These are phyloP conservation scores for Rhyacophila brunnea DNA, from an alignment of 1,140 invertebrate genomes.

Conservation along the genomic window DNA sequence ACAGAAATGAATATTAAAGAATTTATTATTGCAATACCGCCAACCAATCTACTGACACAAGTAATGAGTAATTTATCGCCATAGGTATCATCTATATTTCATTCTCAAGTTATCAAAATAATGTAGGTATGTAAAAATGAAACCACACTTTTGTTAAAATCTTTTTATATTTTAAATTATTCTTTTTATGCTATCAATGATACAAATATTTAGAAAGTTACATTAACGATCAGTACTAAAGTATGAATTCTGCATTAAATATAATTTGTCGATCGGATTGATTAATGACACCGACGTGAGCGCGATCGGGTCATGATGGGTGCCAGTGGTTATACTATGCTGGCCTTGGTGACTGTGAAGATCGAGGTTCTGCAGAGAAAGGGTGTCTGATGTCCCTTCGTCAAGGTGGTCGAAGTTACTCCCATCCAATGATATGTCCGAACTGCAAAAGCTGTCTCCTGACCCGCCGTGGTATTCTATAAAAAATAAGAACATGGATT, in stretches of 20 bases:
- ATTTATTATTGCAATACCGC: no score
- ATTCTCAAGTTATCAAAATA: no score
- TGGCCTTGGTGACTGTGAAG: constrained; percentile 50
- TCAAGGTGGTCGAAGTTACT: constrained; percentile 77
- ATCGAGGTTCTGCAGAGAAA: constrained; percentile 70
- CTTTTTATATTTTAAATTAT: no score
- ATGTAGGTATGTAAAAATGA: no score
- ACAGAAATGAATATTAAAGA: no score
- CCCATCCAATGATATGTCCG: constrained; percentile 81
- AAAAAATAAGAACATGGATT: no score
- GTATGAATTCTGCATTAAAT: constrained; percentile 96
- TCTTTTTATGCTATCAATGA: no score
- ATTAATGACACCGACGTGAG: constrained; percentile 65
- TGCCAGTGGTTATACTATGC: constrained; percentile 52
- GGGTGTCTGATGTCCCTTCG: constrained; percentile 76
- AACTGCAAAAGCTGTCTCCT: constrained; percentile 87
- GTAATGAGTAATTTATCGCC: no score
- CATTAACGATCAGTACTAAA: constrained; percentile 69
- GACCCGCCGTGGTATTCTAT: constrained; percentile 82
- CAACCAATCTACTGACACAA: no score
- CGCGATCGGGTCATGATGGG: constrained; percentile 56
- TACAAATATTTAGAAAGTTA: neutral
- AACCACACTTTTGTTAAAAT: no score
- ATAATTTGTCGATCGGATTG: constrained; percentile 96
- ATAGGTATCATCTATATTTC: no score